These are phyloP conservation scores for Malurus splendens DNA, from an alignment of 2,797 vertebrate genomes.

Conservation along the genomic window DNA sequence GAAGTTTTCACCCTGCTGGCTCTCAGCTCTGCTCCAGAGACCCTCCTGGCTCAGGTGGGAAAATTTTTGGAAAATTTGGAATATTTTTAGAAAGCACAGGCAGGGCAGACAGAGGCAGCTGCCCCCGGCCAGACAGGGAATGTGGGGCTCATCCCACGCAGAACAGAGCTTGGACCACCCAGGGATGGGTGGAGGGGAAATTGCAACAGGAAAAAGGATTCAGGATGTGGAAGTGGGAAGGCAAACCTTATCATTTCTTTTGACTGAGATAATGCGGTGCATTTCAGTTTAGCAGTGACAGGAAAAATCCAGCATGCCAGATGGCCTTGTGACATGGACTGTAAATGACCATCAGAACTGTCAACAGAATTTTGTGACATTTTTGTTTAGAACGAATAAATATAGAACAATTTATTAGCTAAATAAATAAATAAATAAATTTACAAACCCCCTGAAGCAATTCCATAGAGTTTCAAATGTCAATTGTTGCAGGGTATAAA, in stretches of 20 bases:
- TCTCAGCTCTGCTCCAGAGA: neutral
- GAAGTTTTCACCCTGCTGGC: neutral
- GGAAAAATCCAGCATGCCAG: neutral
- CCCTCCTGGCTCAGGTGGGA: neutral
- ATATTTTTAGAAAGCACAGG: too few relatives aligned
- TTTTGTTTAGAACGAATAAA: neutral
- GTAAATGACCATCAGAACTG: neutral
- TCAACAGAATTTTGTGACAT: neutral
- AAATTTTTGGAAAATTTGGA: too few relatives aligned
- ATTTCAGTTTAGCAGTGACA: neutral
- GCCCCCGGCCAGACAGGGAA: rapidly evolving
- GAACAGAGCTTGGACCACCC: neutral
- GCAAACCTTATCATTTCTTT: rapidly evolving
- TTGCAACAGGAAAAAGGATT: neutral
- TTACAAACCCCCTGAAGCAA: neutral
- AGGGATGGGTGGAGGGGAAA: neutral
- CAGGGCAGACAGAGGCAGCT: neutral
- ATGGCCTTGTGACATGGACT: neutral
- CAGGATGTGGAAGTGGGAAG: neutral
- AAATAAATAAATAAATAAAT: neutral
- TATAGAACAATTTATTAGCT: neutral
- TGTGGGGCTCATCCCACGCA: rapidly evolving
- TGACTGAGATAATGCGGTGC: neutral
- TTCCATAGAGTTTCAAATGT: neutral
- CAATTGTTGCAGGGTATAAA: neutral